Evolutionary conservation across 1,140 invertebrate genomes (phyloP), one percentile per base, ranked within the genome.

Genomic region (Macrobrachium rosenbergii): DNA sequence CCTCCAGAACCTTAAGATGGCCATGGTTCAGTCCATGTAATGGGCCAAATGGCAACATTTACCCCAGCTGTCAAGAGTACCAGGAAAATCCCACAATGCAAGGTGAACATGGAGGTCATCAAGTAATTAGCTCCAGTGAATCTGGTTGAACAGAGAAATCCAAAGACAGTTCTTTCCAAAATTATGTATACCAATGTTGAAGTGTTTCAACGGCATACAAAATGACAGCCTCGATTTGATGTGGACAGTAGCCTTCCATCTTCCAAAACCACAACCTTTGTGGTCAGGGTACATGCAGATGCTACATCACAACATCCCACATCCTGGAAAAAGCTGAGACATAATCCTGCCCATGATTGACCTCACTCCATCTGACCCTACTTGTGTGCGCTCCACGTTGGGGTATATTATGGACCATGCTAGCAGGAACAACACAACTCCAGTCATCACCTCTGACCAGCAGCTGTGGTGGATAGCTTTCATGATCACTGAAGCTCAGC

Each of bases 371-470:
- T 73, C 59, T 80, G 64, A 87, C 43, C 5, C 72, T 6, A 69
- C 7, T 5, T 87, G 84, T 75, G 5, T 87, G 2, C 7, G 16
- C 2, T 87, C 84, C 2, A 72, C 77, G 16, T 19, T 87, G 59
- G 10, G 45, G 16, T 87, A 58, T 87, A 67, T 81, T n/a, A n/a
- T n/a, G 3, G 14, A 2, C 45, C 28, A 64, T 14, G 63, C 73
- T 3, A 58, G 52, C 19, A 59, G 59, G 45, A 28, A 84, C 45
- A 81, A 86, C 23, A 28, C 64, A 19, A 78, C 73, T 62, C 76
- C 75, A 11, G 37, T 86, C 10, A 17, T 86, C 11, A 84, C 83
- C 11, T 84, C 58, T 84, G 83, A 84, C 58, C 83, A 84, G 73
- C 83, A 73, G 16, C 60, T 84, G 6, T 84, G 69, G 63, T 84